phyloP scores from a whole-genome alignment of 1,140 invertebrate species.

The Drosophila kepulauana region DNA sequence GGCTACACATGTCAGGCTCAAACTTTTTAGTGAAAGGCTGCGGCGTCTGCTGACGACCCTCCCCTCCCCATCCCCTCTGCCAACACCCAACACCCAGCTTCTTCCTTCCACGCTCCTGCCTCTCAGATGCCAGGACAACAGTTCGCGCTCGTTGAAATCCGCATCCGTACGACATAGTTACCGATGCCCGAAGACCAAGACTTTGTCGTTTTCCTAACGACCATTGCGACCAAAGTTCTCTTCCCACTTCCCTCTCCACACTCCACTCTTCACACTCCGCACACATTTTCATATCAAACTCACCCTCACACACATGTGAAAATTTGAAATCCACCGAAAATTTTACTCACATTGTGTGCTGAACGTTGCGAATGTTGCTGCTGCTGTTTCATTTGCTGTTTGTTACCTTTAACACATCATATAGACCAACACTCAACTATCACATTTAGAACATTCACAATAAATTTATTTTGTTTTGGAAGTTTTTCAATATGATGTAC shows the following conservation, averaged over 20 bases:
- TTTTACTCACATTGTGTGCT: too few species aligned
- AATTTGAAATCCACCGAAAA: too few species aligned
- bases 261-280: not conserved
- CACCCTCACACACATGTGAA: not conserved
- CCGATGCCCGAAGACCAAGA: slow-evolving; percentile 22
- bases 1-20: slow-evolving; percentile 76
- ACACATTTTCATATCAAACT: not conserved
- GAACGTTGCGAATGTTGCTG: too few species aligned
- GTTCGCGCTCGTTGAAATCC: slow-evolving; percentile 20
- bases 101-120: too few species aligned
- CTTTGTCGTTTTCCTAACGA: slow-evolving; percentile 43
- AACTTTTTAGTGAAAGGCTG: slow-evolving; percentile 78
- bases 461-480: too few species aligned
- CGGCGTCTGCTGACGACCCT: slow-evolving; percentile 56
- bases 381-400: too few species aligned
- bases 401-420: too few species aligned
- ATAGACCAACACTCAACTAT: too few species aligned
- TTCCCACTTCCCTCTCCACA: not conserved
- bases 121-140: slow-evolving; percentile 37
- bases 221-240: slow-evolving; percentile 26
- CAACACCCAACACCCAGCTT: not conserved
- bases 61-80: too few species aligned
- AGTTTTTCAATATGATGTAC: too few species aligned
- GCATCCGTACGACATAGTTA: slow-evolving; percentile 39
- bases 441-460: too few species aligned